These are phyloP conservation scores for Cacoxenus indagator DNA, from an alignment of 2,888 invertebrate species.

Conservation along the genomic window DNA sequence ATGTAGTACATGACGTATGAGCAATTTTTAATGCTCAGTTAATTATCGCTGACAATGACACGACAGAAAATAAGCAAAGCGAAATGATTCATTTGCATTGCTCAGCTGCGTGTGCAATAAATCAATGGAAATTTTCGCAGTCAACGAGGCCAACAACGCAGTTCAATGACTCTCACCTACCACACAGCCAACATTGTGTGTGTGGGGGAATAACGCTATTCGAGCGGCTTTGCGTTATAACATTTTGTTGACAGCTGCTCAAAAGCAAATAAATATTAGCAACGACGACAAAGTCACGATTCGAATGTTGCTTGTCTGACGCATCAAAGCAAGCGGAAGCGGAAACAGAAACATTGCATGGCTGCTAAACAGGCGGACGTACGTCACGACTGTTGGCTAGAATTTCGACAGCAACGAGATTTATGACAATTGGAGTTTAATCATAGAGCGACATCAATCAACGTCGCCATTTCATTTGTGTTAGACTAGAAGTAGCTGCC, in stretches of 20 bases:
- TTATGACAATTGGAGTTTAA: neutral
- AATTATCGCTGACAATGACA: neutral
- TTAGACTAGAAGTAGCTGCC: neutral
- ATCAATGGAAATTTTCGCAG: neutral
- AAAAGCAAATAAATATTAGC: slow-evolving; percentile 14
- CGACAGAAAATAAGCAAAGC: neutral
- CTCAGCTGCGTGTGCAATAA: neutral
- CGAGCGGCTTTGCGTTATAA: neutral
- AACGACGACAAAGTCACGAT: too few species aligned
- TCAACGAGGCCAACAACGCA: neutral
- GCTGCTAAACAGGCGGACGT: too few species aligned
- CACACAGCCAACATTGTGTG: neutral
- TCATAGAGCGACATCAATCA: slow-evolving; percentile 1
- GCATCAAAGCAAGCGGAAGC: too few species aligned
- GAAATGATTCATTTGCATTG: neutral
- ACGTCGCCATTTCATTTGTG: neutral
- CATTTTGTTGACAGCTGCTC: slow-evolving; percentile 12
- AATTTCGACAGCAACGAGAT: too few species aligned
- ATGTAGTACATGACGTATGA: neutral
- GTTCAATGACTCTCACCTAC: neutral
- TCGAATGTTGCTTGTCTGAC: too few species aligned
- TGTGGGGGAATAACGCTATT: too few species aligned
- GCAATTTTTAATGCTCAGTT: neutral
- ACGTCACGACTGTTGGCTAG: too few species aligned
- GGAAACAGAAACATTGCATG: too few species aligned